These are phyloP conservation scores for Aulostomus chinensis DNA, from an alignment of 2,797 vertebrate genomes.

Conservation along the genomic window DNA sequence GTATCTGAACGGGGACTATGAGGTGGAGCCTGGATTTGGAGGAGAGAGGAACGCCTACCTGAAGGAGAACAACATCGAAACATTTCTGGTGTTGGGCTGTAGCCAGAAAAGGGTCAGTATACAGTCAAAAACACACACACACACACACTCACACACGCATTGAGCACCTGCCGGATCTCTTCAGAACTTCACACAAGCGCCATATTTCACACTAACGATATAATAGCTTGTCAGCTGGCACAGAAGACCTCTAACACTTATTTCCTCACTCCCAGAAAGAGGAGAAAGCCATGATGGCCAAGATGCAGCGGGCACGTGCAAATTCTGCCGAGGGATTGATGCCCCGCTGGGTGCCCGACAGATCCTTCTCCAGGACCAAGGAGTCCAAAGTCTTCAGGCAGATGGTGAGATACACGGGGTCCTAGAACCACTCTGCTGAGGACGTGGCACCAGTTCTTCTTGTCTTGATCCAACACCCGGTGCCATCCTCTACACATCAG, in stretches of 20 bases:
- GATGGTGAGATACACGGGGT: slow-evolving; percentile 86
- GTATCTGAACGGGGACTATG: slow-evolving; percentile 93
- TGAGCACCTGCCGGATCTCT: slow-evolving; percentile 23
- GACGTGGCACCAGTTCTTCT: slow-evolving; percentile 10
- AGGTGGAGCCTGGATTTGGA: slow-evolving; percentile 91
- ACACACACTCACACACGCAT: slow-evolving; percentile 1
- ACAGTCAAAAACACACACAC: slow-evolving; percentile 7
- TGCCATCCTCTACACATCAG: slow-evolving; percentile 9
- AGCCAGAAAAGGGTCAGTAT: slow-evolving; percentile 92
- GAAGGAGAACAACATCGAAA: slow-evolving; percentile 93
- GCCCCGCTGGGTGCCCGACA: slow-evolving; percentile 93
- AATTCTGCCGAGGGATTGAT: slow-evolving; percentile 89
- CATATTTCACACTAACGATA: slow-evolving; percentile 50
- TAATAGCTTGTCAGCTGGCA: slow-evolving; percentile 50
- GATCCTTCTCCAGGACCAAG: slow-evolving; percentile 90
- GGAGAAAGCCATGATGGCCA: slow-evolving; percentile 94
- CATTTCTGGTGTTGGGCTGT: slow-evolving; percentile 94
- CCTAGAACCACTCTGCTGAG: slow-evolving; percentile 26
- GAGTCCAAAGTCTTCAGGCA: slow-evolving; percentile 96
- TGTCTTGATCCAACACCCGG: background rate
- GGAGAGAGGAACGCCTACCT: slow-evolving; percentile 93
- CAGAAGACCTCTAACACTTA: slow-evolving; percentile 17
- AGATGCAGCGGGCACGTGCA: slow-evolving; percentile 89
- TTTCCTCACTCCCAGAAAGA: slow-evolving; percentile 85
- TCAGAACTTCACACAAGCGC: slow-evolving; percentile 35